phyloP scores from a whole-genome alignment of 2,113 vertebrate species.

The Colaptes auratus region DNA sequence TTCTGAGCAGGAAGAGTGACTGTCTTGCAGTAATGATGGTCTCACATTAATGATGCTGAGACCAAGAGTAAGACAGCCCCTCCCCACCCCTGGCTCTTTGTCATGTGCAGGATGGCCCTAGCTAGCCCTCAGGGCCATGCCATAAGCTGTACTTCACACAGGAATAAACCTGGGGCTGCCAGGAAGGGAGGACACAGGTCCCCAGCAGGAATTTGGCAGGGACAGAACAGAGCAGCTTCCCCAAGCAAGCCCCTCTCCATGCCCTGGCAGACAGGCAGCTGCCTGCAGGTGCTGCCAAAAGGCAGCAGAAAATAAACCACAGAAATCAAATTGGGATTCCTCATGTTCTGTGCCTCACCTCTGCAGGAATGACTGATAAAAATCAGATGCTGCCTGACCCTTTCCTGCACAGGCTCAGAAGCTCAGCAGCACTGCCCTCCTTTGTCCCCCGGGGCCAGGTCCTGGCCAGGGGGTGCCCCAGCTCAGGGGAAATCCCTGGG shows the following conservation, averaged over 20 bases:
- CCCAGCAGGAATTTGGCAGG: background rate
- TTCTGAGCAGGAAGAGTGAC: background rate
- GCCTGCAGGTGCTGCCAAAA: background rate
- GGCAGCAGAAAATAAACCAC: background rate
- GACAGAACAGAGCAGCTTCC: background rate
- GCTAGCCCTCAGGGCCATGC: background rate
- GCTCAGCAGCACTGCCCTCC: background rate
- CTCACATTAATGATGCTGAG: background rate
- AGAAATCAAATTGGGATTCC: background rate
- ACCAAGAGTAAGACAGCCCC: background rate
- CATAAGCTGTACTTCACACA: background rate
- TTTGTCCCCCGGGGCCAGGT: background rate
- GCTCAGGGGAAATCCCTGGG: background rate
- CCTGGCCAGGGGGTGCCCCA: background rate
- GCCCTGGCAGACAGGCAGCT: background rate
- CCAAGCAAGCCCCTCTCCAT: background rate
- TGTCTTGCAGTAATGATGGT: background rate
- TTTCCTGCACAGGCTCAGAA: background rate
- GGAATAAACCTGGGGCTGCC: background rate
- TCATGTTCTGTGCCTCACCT: background rate
- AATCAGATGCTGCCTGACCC: background rate
- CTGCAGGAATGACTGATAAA: background rate
- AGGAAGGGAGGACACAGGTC: background rate
- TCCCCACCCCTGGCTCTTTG: rapidly evolving
- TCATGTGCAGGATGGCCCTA: background rate